Percentiles rank a stretch among this genome's conserved stretches.
Evolutionary conservation across 2,888 invertebrate species (phyloP).

Genomic region (Lepidocyrtinus sp.): DNA sequence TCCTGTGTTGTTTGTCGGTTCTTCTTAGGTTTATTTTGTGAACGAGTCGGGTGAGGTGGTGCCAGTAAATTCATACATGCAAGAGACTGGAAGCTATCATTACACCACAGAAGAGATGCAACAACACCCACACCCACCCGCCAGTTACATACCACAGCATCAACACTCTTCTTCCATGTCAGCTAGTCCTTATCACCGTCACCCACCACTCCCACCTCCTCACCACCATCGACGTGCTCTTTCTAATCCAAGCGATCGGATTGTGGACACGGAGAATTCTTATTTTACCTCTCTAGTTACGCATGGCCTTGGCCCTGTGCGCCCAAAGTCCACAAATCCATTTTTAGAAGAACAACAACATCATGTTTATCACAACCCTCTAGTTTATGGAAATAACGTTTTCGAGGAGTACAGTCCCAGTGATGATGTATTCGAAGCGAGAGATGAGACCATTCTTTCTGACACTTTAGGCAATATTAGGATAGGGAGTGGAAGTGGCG

Average conservation of each 20-base stretch:
- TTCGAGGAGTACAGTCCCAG: constrained; percentile 61
- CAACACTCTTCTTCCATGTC: constrained; percentile 20
- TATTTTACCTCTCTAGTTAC: constrained; percentile 49
- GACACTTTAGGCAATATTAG: constrained; percentile 51
- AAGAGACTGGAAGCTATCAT: constrained; percentile 60
- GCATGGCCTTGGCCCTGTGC: constrained; percentile 34
- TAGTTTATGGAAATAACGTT: constrained; percentile 56
- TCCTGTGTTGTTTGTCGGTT: no score
- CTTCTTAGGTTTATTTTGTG: constrained; percentile 62
- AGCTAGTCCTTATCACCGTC: constrained; percentile 21
- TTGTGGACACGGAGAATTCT: constrained; percentile 39
- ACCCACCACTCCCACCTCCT: constrained; percentile 34
- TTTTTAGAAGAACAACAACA: constrained; percentile 47
- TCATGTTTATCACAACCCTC: constrained; percentile 60
- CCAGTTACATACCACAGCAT: constrained; percentile 41
- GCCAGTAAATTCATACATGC: constrained; percentile 46
- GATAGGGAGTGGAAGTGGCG: constrained; percentile 62
- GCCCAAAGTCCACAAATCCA: constrained; percentile 42
- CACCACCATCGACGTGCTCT: constrained; percentile 41
- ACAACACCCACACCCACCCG: constrained; percentile 65
- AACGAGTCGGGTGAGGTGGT: constrained; percentile 56
- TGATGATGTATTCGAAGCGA: constrained; percentile 47
- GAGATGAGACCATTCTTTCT: constrained; percentile 45
- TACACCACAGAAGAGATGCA: constrained; percentile 67
- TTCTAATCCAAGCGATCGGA: constrained; percentile 41